These are phyloP conservation scores for Xenopus borealis DNA, from an alignment of 2,113 vertebrate genomes.

Conservation along the genomic window DNA sequence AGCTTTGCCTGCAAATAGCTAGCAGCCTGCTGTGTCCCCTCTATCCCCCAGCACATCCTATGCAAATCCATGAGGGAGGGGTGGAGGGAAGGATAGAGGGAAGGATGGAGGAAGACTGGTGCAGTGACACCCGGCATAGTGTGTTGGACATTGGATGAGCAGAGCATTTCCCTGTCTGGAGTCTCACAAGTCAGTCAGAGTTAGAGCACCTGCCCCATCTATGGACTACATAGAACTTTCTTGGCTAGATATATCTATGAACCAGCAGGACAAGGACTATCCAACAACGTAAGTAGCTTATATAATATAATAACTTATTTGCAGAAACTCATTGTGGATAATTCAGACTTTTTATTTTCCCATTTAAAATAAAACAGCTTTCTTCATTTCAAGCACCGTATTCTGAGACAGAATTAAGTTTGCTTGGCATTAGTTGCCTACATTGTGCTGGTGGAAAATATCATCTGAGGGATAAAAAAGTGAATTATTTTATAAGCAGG, in stretches of 20 bases:
- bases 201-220: not conserved
- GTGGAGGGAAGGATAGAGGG: constrained; percentile 10
- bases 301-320: not conserved
- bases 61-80: constrained; percentile 26
- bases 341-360: too few species aligned
- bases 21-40: constrained; percentile 3
- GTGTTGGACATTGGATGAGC: constrained; percentile 8
- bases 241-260: constrained; percentile 5
- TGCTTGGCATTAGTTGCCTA: too few species aligned
- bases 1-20: not conserved
- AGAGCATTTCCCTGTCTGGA: constrained; percentile 16
- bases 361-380: too few species aligned
- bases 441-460: too few species aligned
- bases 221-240: constrained; percentile 40
- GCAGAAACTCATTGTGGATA: not conserved
- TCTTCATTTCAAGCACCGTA: too few species aligned
- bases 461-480: too few species aligned
- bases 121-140: constrained; percentile 3
- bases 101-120: constrained; percentile 3
- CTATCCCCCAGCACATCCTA: constrained; percentile 22
- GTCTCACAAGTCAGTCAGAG: constrained; percentile 16
- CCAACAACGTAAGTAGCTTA: constrained; percentile 19
- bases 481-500: too few species aligned
- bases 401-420: too few species aligned
- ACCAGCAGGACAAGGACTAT: constrained; percentile 9